Evolutionary conservation across 2,888 invertebrate genomes (phyloP).

Genomic region (Taenaris catops): DNA sequence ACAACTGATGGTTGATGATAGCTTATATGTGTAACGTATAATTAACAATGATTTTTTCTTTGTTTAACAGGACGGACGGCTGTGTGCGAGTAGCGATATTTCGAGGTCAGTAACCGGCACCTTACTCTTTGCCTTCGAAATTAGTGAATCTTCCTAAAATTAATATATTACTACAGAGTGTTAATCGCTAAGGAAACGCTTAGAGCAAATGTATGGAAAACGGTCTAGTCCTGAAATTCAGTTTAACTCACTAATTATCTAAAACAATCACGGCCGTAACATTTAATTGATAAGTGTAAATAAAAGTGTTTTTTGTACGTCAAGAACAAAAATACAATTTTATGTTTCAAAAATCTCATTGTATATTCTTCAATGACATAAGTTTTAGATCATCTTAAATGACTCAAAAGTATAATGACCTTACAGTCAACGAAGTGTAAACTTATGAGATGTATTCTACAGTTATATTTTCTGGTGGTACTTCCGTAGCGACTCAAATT

Average conservation of each 20-base stretch:
- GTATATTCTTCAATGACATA: slow-evolving; percentile 31
- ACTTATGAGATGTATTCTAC: slow-evolving; percentile 44
- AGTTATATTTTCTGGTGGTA: slow-evolving; percentile 56
- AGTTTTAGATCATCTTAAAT: slow-evolving; percentile 45
- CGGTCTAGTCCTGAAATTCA: slow-evolving; percentile 52
- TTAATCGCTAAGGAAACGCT: slow-evolving; percentile 71
- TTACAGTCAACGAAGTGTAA: slow-evolving; percentile 60
- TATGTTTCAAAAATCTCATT: not conserved
- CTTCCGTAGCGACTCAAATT: slow-evolving; percentile 43
- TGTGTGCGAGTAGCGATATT: slow-evolving; percentile 45
- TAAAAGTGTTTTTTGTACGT: slow-evolving; percentile 4
- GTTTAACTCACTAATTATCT: slow-evolving; percentile 49
- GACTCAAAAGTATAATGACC: slow-evolving; percentile 46
- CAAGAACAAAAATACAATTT: slow-evolving; percentile 1
- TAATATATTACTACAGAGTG: slow-evolving; percentile 72
- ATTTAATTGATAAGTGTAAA: not conserved
- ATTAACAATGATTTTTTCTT: slow-evolving; percentile 42
- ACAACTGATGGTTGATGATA: slow-evolving; percentile 2
- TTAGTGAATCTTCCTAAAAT: slow-evolving; percentile 71
- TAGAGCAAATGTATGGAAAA: slow-evolving; percentile 67
- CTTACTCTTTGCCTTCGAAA: slow-evolving; percentile 60
- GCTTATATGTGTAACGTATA: slow-evolving; percentile 5
- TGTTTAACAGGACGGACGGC: slow-evolving; percentile 57
- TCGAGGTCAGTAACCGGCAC: slow-evolving; percentile 70
- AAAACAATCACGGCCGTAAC: slow-evolving; percentile 31